phyloP scores from a whole-genome alignment of 1,140 invertebrate genomes.

The Ceratina japonica region DNA sequence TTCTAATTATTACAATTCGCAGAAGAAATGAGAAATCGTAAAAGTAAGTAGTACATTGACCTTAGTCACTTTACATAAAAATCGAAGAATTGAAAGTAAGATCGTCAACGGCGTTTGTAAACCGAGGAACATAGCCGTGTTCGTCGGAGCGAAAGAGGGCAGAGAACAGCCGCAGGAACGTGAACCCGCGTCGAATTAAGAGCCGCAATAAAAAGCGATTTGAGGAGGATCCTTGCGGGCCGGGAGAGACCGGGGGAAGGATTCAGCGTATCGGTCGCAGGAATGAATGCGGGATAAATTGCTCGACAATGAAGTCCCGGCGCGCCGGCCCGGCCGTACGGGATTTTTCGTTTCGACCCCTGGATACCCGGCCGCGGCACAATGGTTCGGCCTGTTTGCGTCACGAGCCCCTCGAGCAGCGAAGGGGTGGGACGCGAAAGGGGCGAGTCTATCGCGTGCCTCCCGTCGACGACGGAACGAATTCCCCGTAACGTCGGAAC shows the following conservation, averaged over 20 bases:
- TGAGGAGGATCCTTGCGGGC: background rate
- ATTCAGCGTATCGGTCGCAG: conserved; percentile 33
- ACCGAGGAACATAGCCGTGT: background rate
- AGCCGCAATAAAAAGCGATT: conserved; percentile 37
- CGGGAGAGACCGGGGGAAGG: conserved; percentile 22
- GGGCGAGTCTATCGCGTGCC: background rate
- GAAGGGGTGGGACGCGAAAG: conserved; percentile 11
- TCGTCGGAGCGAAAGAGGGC: background rate
- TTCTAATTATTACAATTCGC: too few relatives aligned
- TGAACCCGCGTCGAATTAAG: conserved; percentile 33
- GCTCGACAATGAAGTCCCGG: conserved; percentile 58
- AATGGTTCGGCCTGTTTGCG: conserved; percentile 49
- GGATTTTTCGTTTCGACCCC: conserved; percentile 35
- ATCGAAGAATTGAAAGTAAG: too few relatives aligned
- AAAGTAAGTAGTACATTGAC: too few relatives aligned
- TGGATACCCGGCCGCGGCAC: conserved; percentile 11
- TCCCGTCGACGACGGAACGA: background rate
- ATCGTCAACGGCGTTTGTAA: too few relatives aligned
- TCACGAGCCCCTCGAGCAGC: conserved; percentile 16
- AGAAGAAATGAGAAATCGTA: too few relatives aligned
- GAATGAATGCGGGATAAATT: conserved; percentile 65
- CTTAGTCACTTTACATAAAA: too few relatives aligned
- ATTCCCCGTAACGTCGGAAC: conserved; percentile 19
- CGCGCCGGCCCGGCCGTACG: background rate
- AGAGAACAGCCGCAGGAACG: background rate